Base-by-base conservation (phyloP, 2,888 invertebrate genomes). In the Acrocyrtus sp. region DNA sequence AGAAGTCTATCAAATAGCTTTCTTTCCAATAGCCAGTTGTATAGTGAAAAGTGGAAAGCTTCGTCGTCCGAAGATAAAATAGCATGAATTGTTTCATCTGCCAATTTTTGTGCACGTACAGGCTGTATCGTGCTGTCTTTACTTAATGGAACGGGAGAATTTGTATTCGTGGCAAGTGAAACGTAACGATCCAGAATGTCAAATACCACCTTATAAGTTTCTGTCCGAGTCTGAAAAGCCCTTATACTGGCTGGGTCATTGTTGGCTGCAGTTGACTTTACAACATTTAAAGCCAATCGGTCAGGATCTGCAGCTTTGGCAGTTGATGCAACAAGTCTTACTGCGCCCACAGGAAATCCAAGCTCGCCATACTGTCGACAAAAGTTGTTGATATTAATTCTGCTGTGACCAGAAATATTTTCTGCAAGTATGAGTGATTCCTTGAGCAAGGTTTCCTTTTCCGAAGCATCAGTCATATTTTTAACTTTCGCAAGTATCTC, bases 41-140 rank as follows among this genome's bases (percentile, higher is more conserved):
- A 98, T 0, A 98, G 88, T 0, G 94, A 90, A 0, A 94, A 91
- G 83, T 98, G 98, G 69, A 96, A 88, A 17, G 96, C 87, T 83
- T 98, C 95, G 85, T 98, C 98, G 53, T 86, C 85, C 1, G 86
- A 85, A 3, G 74, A 53, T 4, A 81, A 65, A 54, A 81, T 77
- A 2, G 80, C 77, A 39, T 77, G 78, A 50, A 81, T 78, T 12
- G 78, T 80, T 50, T 79, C 74, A 61, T 81, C 81, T 0, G 78
- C 78, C 50, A 72, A 57, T 50, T 69, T 72, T 50, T 76, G 76
- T 6, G 81, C 81, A 12, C 48, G 62, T 45, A 61, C 63, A 2
- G 76, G 65, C 10, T 73, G 54, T 17, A 78, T 17, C 1, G 27
- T 17, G 8, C 76, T 73, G 41, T 79, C 79, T 34, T 60, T 66